Evolutionary conservation across 2,888 invertebrate species (phyloP), one percentile per base, ranked within the genome.

Genomic region (Athalia circularis): DNA sequence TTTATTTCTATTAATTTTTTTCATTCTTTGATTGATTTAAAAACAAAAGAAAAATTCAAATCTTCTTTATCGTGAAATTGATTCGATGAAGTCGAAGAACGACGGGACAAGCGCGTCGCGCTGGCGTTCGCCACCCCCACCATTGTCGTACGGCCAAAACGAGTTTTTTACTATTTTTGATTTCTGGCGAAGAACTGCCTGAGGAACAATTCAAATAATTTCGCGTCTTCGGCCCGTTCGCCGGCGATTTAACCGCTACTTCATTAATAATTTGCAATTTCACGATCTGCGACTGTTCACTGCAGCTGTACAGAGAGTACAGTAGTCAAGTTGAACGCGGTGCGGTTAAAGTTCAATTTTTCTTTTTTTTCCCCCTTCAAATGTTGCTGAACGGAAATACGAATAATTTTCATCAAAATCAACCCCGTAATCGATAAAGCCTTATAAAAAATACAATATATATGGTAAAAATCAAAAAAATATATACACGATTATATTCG

Each of bases 11-110:
- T 3, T 29, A 13, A 8, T 52, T 8, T 52, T 5, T 67, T 11
- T 54, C 11, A n/a, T 52, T 9, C 45, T 47, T 65, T 7, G 6
- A 11, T 65, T n/a, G 13, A 0, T 5, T 43, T 29, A 2, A 0
- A 2, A 29, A 29, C 29, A 29, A 29, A 29, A 29, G 2, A 29
- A 29, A 29, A 29, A 29, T 29, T 52, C 11, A 9, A 52, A 11
- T 52, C 11, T 52, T 54, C n/a, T 54, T 54, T 54, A 9, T 0
- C 9, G 6, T n/a, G 13, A 29, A 62, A 62, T 61, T 50, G 45
- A 11, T 79, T 79, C 79, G 79, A 80, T 79, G 81, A 79, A 79
- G 79, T 48, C 79, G 75, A 68, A 72, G 48, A 11, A 64, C 61
- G 75, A 52, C 64, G 75, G 52, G 50, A 78, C 72, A 54, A 81